These are phyloP conservation scores for Cantharis lateralis DNA, from an alignment of 2,888 invertebrate genomes.

Conservation along the genomic window DNA sequence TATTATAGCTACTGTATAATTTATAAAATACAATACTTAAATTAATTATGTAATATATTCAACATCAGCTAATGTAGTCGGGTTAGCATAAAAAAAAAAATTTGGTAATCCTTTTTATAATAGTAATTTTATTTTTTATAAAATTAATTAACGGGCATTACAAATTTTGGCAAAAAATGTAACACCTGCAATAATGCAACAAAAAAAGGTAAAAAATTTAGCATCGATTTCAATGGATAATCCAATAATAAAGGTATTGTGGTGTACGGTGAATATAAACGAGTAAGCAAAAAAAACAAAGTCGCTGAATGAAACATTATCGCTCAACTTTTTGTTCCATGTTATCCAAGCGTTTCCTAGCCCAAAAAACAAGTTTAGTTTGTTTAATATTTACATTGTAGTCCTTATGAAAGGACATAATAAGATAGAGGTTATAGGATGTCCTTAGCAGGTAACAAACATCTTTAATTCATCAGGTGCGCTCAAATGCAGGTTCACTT, in stretches of 20 bases:
- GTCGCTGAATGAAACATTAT: slow-evolving; percentile 26
- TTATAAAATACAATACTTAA: slow-evolving; percentile 1
- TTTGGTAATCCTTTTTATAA: background rate
- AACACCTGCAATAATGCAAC: slow-evolving; percentile 19
- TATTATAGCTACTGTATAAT: background rate
- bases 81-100: background rate
- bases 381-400: slow-evolving; percentile 7
- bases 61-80: background rate
- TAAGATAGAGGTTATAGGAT: slow-evolving; percentile 11
- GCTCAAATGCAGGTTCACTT: slow-evolving; percentile 32
- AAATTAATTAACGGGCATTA: background rate
- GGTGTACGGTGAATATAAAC: slow-evolving; percentile 15
- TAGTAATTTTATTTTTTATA: background rate
- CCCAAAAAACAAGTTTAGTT: slow-evolving; percentile 21
- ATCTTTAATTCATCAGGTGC: slow-evolving; percentile 36
- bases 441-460: slow-evolving; percentile 29
- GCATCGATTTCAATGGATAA: slow-evolving; percentile 17
- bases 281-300: slow-evolving; percentile 19
- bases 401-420: slow-evolving; percentile 7
- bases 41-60: background rate
- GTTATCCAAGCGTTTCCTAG: slow-evolving; percentile 20
- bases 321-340: slow-evolving; percentile 20
- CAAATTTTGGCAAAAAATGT: slow-evolving; percentile 5
- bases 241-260: slow-evolving; percentile 20
- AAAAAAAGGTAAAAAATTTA: slow-evolving; percentile 7